Evolutionary conservation across 2,888 invertebrate genomes (phyloP).

Genomic region (Nephrotoma appendiculata): DNA sequence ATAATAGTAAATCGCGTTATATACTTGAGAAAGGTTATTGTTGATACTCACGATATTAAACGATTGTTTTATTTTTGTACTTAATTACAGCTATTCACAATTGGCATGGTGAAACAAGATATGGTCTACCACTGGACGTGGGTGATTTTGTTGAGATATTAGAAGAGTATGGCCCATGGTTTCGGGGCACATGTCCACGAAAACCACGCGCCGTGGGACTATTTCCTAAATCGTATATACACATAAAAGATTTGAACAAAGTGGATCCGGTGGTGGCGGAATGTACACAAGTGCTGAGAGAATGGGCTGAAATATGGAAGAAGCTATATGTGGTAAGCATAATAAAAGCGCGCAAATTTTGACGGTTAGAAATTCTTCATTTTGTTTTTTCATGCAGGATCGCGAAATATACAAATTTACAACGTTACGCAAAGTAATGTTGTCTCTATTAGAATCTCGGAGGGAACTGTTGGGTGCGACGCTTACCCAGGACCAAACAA

Average conservation of each 20-base stretch:
- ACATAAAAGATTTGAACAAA: conserved; percentile 72
- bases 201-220: conserved; percentile 49
- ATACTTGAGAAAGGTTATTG: not conserved
- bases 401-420: conserved; percentile 73
- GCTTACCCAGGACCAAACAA: conserved; percentile 79
- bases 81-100: conserved; percentile 70
- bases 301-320: conserved; percentile 92
- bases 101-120: conserved; percentile 70
- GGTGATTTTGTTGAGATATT: conserved; percentile 86
- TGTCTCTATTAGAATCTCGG: conserved; percentile 73
- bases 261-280: conserved; percentile 86
- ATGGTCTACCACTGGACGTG: conserved; percentile 71
- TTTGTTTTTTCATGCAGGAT: conserved; percentile 39
- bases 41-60: not conserved
- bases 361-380: not conserved
- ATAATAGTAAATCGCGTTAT: not conserved
- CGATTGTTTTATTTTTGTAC: conserved; percentile 8
- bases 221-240: conserved; percentile 71
- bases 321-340: conserved; percentile 70
- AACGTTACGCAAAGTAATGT: conserved; percentile 77
- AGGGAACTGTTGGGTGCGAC: conserved; percentile 75
- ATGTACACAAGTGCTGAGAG: conserved; percentile 77
- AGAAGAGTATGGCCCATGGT: conserved; percentile 85
- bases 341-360: not conserved
- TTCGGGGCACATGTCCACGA: conserved; percentile 69